Percentiles rank a stretch among this genome's conserved stretches.
phyloP scores from a whole-genome alignment of 2,113 vertebrate species.

The Electrona antarctica region DNA sequence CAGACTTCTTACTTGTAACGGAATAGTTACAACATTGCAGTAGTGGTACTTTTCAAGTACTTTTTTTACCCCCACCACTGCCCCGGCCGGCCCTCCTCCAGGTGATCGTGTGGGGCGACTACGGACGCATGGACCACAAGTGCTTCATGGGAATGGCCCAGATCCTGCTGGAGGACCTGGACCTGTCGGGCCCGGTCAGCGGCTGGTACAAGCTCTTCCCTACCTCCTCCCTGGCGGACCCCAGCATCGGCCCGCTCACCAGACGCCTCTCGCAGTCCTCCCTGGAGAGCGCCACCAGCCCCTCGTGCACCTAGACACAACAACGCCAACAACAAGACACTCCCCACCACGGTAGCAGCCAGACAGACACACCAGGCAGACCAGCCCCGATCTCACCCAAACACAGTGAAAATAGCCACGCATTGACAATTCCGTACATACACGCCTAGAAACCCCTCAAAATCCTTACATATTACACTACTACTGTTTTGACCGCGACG shows the following conservation, averaged over 20 bases:
- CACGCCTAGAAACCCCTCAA: too few relatives aligned
- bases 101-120: conserved; percentile 99
- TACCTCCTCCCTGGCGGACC: conserved; percentile 95
- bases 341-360: too few relatives aligned
- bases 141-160: conserved; percentile 99
- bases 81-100: conserved; percentile 47
- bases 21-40: too few relatives aligned
- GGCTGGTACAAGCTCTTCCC: conserved; percentile 99
- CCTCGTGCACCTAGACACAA: conserved; percentile 86
- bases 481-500: too few relatives aligned
- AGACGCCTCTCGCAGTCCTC: conserved; percentile 97
- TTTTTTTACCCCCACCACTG: too few relatives aligned
- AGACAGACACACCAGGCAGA: neutral
- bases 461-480: too few relatives aligned
- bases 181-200: conserved; percentile 85
- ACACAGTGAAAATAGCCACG: too few relatives aligned
- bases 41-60: too few relatives aligned
- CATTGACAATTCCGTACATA: too few relatives aligned
- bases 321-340: neutral
- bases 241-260: conserved; percentile 91
- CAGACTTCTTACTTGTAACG: too few relatives aligned
- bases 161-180: conserved; percentile 96
- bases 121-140: conserved; percentile 99
- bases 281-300: conserved; percentile 96
- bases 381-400: too few relatives aligned